These are phyloP conservation scores for Bergia sp. DNA, from an alignment of 92 coral and sea anemone genomes.

Conservation along the genomic window DNA sequence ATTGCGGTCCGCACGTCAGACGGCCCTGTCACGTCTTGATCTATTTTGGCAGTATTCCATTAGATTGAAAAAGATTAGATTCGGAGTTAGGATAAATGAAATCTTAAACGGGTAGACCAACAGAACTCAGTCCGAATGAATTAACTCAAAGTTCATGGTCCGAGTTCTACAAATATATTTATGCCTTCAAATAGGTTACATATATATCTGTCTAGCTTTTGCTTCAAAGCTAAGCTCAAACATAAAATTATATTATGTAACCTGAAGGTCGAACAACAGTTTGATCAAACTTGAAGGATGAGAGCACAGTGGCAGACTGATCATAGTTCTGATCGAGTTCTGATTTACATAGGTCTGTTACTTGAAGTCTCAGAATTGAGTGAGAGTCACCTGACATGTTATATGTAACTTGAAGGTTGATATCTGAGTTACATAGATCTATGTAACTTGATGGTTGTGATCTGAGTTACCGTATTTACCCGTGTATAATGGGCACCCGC, in stretches of 20 bases:
- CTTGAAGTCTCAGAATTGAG: neutral
- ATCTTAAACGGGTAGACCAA: conserved; percentile 16
- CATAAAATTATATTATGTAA: conserved; percentile 1
- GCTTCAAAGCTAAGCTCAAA: conserved; percentile 26
- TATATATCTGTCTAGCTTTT: conserved; percentile 15
- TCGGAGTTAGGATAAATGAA: conserved; percentile 22
- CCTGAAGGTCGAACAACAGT: conserved; percentile 14
- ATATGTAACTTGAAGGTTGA: conserved; percentile 8
- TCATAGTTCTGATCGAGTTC: neutral
- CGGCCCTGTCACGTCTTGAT: conserved; percentile 22
- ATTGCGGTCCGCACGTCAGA: conserved; percentile 4
- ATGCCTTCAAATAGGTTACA: conserved; percentile 20
- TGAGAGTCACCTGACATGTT: neutral
- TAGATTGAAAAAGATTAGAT: conserved; percentile 17
- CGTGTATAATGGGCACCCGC: too few relatives aligned
- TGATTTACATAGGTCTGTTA: conserved; percentile 1
- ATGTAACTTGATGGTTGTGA: neutral
- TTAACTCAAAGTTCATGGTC: neutral
- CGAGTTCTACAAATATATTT: conserved; percentile 19
- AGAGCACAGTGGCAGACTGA: conserved; percentile 17
- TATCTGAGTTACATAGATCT: conserved; percentile 2
- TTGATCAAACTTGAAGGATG: conserved; percentile 12
- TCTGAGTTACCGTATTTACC: conserved; percentile 15
- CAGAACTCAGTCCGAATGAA: conserved; percentile 22
- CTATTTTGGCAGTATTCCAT: conserved; percentile 25